A percentile compares a stretch with the other conserved stretches of the same genome.
Conservation (phyloP, 2,888 invertebrate species). For the Archips crataeganus region DNA sequence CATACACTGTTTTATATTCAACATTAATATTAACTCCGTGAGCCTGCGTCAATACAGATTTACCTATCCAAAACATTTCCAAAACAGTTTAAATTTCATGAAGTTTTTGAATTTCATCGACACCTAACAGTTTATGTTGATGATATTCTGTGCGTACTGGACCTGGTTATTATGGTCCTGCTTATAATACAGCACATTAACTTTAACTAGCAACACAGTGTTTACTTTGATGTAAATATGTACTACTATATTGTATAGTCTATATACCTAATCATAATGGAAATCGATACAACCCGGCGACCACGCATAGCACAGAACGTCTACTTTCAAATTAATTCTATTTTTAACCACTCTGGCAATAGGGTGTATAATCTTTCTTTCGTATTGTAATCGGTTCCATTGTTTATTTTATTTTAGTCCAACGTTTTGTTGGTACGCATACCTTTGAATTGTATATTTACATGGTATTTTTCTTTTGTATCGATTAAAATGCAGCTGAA, state of each 20-base stretch:
- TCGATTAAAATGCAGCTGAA: background rate
- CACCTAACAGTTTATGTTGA: slow-evolving; percentile 11
- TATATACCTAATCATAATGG: slow-evolving; percentile 22
- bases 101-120: slow-evolving; percentile 57
- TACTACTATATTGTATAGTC: background rate
- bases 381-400: background rate
- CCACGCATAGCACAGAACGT: background rate
- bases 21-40: slow-evolving; percentile 79
- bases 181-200: slow-evolving; percentile 5
- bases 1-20: slow-evolving; percentile 74
- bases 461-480: background rate
- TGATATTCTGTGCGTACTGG: slow-evolving; percentile 21
- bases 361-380: slow-evolving; percentile 8
- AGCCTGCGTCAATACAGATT: slow-evolving; percentile 72
- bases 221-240: slow-evolving; percentile 8
- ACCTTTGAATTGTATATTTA: background rate
- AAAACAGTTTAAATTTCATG: slow-evolving; percentile 65
- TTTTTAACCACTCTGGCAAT: slow-evolving; percentile 25
- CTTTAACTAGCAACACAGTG: background rate
- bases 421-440: background rate
- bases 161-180: slow-evolving; percentile 2
- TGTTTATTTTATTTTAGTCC: slow-evolving; percentile 1
- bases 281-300: slow-evolving; percentile 28
- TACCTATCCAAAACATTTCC: slow-evolving; percentile 66
- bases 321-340: slow-evolving; percentile 16